Conservation (phyloP, 2,113 vertebrate species). For the Oryzias woworae region DNA sequence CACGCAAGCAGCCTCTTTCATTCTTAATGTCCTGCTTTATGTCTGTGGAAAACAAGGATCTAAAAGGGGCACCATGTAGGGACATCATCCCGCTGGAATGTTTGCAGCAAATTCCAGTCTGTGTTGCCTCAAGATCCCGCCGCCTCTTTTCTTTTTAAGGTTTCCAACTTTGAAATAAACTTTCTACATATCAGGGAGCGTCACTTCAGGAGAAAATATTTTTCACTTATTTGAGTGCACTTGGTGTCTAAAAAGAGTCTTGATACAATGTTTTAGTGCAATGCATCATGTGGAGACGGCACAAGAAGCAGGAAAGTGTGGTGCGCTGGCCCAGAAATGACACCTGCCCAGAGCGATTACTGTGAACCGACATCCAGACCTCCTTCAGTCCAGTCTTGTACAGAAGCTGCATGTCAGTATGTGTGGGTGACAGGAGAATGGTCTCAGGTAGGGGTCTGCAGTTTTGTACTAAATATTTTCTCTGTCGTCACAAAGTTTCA, state of each 20-base stretch:
- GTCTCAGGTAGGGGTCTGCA: slow-evolving; percentile 80
- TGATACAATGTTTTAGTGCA: slow-evolving; percentile 77
- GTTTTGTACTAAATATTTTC: no score
- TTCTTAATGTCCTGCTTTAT: slow-evolving; percentile 43
- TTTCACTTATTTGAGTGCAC: no score
- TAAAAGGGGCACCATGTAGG: slow-evolving; percentile 50
- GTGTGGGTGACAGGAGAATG: slow-evolving; percentile 82
- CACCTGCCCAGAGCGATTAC: slow-evolving; percentile 76
- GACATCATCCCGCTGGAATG: slow-evolving; percentile 41
- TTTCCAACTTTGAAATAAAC: slow-evolving; percentile 16
- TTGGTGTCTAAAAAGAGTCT: no score
- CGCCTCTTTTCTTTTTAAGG: background rate
- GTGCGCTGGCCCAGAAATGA: slow-evolving; percentile 74
- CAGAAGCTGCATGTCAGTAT: slow-evolving; percentile 73
- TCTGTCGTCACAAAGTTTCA: no score
- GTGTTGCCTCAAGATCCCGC: slow-evolving; percentile 32
- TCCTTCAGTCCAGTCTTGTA: slow-evolving; percentile 73
- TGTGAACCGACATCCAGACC: slow-evolving; percentile 80
- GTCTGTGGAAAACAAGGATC: slow-evolving; percentile 31
- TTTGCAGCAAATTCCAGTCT: slow-evolving; percentile 52
- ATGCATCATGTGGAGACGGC: slow-evolving; percentile 75
- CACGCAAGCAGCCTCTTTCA: slow-evolving; percentile 27
- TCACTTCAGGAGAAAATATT: background rate
- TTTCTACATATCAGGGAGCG: background rate
- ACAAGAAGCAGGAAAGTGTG: slow-evolving; percentile 72